Evolutionary conservation across 1,140 invertebrate species (phyloP).

Genomic region (Sinella curviseta): DNA sequence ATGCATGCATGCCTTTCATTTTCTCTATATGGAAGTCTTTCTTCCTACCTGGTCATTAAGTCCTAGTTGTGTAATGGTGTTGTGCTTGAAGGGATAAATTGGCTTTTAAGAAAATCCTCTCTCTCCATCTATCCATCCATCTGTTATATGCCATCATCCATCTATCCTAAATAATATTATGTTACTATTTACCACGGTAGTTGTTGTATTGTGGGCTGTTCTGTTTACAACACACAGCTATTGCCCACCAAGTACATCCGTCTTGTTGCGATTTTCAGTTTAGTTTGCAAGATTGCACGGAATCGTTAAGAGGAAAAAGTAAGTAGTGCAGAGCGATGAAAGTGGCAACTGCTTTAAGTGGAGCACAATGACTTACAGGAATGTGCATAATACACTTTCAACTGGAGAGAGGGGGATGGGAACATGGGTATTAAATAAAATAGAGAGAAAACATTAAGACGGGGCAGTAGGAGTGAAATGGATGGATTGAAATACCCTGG

Average conservation of each 20-base stretch:
- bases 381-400: neutral
- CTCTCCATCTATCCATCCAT: neutral
- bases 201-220: too few species aligned
- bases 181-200: neutral
- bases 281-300: neutral
- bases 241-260: conserved; percentile 4
- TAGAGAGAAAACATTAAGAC: conserved; percentile 16
- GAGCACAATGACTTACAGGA: conserved; percentile 7
- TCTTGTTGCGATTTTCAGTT: conserved; percentile 8
- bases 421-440: conserved; percentile 1
- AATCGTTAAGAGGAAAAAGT: neutral
- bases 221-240: neutral
- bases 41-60: conserved; percentile 5
- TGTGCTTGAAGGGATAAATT: conserved; percentile 11
- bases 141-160: conserved; percentile 9
- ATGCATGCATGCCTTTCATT: neutral
- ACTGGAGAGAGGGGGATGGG: neutral
- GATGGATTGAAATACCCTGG: conserved; percentile 28
- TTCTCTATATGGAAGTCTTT: neutral
- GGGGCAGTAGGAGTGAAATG: conserved; percentile 14
- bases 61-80: conserved; percentile 10
- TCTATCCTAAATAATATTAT: conserved; percentile 7
- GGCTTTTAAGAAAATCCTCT: conserved; percentile 16
- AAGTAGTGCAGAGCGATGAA: neutral
- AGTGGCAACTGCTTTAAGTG: conserved; percentile 10